phyloP scores from a whole-genome alignment of 2,113 vertebrate species.

The Platichthys stellatus region DNA sequence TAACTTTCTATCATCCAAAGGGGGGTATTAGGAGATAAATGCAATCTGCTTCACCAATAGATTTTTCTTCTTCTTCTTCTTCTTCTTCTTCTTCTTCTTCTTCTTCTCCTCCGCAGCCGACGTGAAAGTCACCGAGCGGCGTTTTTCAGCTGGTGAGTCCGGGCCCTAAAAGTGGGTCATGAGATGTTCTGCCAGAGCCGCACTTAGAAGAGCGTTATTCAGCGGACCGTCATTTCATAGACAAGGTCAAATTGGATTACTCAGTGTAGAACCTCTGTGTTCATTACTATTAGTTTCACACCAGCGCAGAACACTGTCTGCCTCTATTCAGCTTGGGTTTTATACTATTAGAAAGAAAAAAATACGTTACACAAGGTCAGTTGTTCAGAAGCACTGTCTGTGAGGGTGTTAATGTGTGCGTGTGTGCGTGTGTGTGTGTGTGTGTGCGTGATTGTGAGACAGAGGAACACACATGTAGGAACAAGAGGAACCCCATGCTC shows the following conservation, averaged over 20 bases:
- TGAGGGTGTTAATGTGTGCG: slow-evolving; percentile 10
- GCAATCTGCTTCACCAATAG: slow-evolving; percentile 5
- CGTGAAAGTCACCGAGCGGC: slow-evolving; percentile 32
- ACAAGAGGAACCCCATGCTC: slow-evolving; percentile 58
- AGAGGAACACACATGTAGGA: slow-evolving; percentile 55
- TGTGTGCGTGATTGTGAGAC: slow-evolving; percentile 11
- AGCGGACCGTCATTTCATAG: slow-evolving; percentile 55
- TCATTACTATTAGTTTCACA: slow-evolving; percentile 67
- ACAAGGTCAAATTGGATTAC: slow-evolving; percentile 74
- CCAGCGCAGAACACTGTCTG: slow-evolving; percentile 54
- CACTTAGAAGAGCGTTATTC: slow-evolving; percentile 57
- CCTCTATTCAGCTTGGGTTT: slow-evolving; percentile 31
- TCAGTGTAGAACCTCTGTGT: slow-evolving; percentile 62
- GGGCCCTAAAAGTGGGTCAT: slow-evolving; percentile 66
- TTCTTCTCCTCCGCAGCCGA: slow-evolving; percentile 6
- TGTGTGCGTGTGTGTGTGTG: too few relatives aligned
- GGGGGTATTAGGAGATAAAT: slow-evolving; percentile 14
- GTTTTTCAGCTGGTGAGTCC: slow-evolving; percentile 54
- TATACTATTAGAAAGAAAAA: not conserved
- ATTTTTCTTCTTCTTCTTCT: slow-evolving; percentile 15
- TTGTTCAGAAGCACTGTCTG: slow-evolving; percentile 36
- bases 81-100: not conserved
- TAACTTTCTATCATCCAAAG: slow-evolving; percentile 22
- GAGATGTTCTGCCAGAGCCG: slow-evolving; percentile 55
- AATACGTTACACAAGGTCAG: slow-evolving; percentile 60